Evolutionary conservation across 2,113 vertebrate species (phyloP).

Genomic region (Reinhardtius hippoglossoides): DNA sequence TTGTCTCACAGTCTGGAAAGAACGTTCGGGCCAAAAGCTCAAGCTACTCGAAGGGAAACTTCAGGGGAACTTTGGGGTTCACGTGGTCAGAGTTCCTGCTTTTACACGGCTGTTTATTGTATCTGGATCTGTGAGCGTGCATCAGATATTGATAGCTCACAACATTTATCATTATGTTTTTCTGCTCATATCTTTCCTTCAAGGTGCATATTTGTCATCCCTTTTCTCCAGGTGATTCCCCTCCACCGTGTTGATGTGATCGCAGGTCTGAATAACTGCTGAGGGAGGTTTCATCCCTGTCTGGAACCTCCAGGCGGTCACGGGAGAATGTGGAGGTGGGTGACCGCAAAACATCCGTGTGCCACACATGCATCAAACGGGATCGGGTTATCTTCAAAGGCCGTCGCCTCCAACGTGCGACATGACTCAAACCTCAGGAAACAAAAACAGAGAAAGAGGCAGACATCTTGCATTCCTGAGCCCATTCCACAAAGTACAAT

Average conservation of each 20-base stretch:
- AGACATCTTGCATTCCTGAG: slow-evolving; percentile 92
- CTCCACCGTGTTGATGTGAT: no score
- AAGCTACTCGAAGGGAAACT: not conserved
- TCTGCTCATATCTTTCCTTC: slow-evolving; percentile 16
- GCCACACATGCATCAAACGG: slow-evolving; percentile 46
- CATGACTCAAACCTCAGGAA: slow-evolving; percentile 81
- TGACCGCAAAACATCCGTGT: slow-evolving; percentile 56
- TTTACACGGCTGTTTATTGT: slow-evolving; percentile 28
- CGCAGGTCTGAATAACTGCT: not conserved
- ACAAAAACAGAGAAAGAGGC: slow-evolving; percentile 65
- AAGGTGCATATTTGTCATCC: slow-evolving; percentile 11
- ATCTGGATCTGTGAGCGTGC: not conserved
- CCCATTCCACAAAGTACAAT: slow-evolving; percentile 97
- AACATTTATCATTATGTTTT: slow-evolving; percentile 13
- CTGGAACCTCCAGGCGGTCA: slow-evolving; percentile 12
- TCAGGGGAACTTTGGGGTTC: slow-evolving; percentile 10
- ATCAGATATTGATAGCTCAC: slow-evolving; percentile 5
- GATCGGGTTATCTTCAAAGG: slow-evolving; percentile 85
- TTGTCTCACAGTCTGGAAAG: slow-evolving; percentile 7
- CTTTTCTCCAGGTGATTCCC: no score
- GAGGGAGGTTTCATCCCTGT: not conserved
- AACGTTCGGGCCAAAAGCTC: slow-evolving; percentile 15
- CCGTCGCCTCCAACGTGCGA: slow-evolving; percentile 80
- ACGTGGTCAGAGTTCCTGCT: slow-evolving; percentile 37
- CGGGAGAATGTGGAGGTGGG: slow-evolving; percentile 49